These are phyloP conservation scores for Junco hyemalis DNA, from an alignment of 2,113 vertebrate species.

Conservation along the genomic window DNA sequence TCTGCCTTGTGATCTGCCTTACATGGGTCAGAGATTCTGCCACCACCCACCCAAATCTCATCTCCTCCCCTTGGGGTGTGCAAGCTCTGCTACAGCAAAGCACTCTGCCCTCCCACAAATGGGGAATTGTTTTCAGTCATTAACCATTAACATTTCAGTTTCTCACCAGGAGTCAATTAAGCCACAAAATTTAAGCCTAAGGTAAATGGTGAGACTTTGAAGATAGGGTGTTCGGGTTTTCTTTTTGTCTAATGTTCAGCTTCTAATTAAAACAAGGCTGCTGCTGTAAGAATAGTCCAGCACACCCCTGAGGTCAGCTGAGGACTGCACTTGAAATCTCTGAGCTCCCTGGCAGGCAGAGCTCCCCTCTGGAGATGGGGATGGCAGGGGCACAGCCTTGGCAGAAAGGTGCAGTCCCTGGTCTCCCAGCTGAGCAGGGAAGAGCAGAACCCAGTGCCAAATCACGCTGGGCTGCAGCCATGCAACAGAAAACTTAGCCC, in stretches of 20 bases:
- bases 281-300: background rate
- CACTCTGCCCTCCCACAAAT: background rate
- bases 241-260: background rate
- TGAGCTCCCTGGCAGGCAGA: fast-evolving
- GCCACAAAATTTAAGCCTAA: background rate
- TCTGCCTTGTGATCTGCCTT: background rate
- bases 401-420: background rate
- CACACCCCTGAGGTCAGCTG: background rate
- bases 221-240: background rate
- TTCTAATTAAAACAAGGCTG: background rate
- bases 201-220: background rate
- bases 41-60: background rate
- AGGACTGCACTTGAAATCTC: background rate
- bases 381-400: background rate
- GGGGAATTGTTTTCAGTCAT: background rate
- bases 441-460: fast-evolving
- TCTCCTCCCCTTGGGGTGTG: background rate
- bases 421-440: fast-evolving
- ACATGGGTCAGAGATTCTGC: background rate
- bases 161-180: background rate
- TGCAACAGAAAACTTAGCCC: background rate
- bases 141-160: background rate
- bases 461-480: background rate
- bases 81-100: background rate
- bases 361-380: background rate